These are phyloP conservation scores for Ornithoptera alexandrae DNA, from an alignment of 2,888 invertebrate genomes.

Conservation along the genomic window DNA sequence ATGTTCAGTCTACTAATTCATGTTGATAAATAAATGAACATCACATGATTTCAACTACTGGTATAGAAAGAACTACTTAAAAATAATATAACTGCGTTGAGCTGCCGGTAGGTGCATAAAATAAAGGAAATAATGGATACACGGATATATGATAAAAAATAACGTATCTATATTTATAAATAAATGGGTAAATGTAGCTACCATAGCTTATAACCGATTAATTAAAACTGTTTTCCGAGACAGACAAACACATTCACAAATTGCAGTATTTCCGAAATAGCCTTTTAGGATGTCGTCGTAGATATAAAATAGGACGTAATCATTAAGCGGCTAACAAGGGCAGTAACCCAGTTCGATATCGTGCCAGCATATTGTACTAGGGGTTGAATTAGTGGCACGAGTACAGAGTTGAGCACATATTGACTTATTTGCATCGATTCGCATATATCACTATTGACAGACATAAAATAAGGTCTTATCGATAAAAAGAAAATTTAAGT, in stretches of 20 bases:
- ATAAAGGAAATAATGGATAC: too few relatives aligned
- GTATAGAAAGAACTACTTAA: too few relatives aligned
- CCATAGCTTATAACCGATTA: too few relatives aligned
- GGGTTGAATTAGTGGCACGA: constrained; percentile 9
- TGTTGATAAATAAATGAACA: too few relatives aligned
- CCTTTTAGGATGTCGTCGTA: constrained; percentile 1
- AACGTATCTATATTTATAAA: too few relatives aligned
- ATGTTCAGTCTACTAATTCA: too few relatives aligned
- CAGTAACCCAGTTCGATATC: constrained; percentile 13
- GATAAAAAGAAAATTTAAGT: neutral
- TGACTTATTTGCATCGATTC: constrained; percentile 14
- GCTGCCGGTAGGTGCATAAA: too few relatives aligned
- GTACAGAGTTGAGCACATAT: neutral
- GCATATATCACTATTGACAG: neutral
- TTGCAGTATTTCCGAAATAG: neutral
- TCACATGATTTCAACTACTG: too few relatives aligned
- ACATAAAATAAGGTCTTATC: neutral
- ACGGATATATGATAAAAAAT: too few relatives aligned
- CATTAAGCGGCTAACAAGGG: constrained; percentile 8
- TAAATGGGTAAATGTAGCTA: too few relatives aligned
- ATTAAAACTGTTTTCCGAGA: neutral
- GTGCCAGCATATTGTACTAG: constrained; percentile 6
- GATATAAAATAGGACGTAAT: constrained; percentile 6
- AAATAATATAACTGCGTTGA: too few relatives aligned
- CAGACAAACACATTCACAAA: neutral